Conservation (phyloP, 2,797 vertebrate genomes). For the Myripristis murdjan region DNA sequence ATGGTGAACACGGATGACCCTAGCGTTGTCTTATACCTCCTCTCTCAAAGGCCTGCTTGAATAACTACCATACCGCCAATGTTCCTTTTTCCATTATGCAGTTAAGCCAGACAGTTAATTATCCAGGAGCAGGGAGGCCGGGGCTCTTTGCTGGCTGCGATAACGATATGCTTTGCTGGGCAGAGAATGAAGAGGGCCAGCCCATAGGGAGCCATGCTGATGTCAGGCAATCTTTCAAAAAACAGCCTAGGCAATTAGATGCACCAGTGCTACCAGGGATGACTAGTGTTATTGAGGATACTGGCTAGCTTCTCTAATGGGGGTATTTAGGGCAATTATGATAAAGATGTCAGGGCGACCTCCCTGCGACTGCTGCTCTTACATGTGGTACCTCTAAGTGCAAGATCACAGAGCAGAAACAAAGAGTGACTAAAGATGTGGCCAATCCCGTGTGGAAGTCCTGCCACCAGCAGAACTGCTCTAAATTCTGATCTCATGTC, state of each 20-base stretch:
- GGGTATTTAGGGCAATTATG: slow-evolving; percentile 88
- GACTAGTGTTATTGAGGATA: slow-evolving; percentile 87
- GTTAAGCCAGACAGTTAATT: slow-evolving; percentile 89
- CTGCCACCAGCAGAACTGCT: slow-evolving; percentile 74
- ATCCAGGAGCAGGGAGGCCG: slow-evolving; percentile 83
- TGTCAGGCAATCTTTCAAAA: slow-evolving; percentile 85
- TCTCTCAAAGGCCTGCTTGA: slow-evolving; percentile 74
- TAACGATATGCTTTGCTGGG: slow-evolving; percentile 87
- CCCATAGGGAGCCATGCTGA: slow-evolving; percentile 80
- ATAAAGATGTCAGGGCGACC: slow-evolving; percentile 86
- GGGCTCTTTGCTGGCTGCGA: slow-evolving; percentile 84
- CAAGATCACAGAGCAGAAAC: slow-evolving; percentile 78
- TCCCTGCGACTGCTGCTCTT: slow-evolving; percentile 77
- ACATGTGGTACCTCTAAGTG: slow-evolving; percentile 77
- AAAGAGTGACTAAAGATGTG: slow-evolving; percentile 79
- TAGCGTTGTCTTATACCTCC: slow-evolving; percentile 73
- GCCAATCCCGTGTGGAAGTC: slow-evolving; percentile 71
- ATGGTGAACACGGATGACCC: slow-evolving; percentile 72
- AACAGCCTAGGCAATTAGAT: slow-evolving; percentile 87
- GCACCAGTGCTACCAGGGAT: slow-evolving; percentile 84
- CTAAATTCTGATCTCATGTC: slow-evolving; percentile 78
- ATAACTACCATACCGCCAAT: slow-evolving; percentile 80
- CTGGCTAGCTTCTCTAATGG: slow-evolving; percentile 84
- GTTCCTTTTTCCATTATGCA: slow-evolving; percentile 83
- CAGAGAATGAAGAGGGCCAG: slow-evolving; percentile 85